Conservation (phyloP, 2,888 invertebrate species). For the Parnassius mnemosyne region DNA sequence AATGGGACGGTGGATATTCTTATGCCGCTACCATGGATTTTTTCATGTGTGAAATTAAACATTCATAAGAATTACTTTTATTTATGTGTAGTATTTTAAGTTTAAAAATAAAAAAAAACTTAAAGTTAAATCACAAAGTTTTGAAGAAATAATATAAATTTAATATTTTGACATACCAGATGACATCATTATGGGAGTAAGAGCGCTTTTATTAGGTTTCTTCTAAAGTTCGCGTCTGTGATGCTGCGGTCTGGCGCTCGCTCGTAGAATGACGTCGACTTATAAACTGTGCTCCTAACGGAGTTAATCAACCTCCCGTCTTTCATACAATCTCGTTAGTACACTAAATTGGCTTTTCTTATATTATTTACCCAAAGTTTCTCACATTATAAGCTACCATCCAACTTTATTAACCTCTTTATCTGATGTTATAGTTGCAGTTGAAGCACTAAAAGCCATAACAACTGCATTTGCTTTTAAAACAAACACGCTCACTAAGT, state of each 20-base stretch:
- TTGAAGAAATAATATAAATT: too few species aligned
- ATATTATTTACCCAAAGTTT: slow-evolving; percentile 51
- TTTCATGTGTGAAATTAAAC: too few species aligned
- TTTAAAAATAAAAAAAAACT: too few species aligned
- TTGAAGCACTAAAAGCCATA: slow-evolving; percentile 54
- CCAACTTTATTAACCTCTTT: slow-evolving; percentile 60
- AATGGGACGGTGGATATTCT: too few species aligned
- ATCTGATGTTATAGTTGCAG: slow-evolving; percentile 52
- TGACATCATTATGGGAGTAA: not conserved
- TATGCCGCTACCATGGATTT: too few species aligned
- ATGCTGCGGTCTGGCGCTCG: slow-evolving; percentile 47
- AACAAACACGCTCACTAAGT: slow-evolving; percentile 60
- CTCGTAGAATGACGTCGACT: slow-evolving; percentile 54
- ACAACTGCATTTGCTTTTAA: slow-evolving; percentile 63
- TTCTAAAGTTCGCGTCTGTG: slow-evolving; percentile 50
- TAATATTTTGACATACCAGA: too few species aligned
- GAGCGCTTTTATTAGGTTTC: slow-evolving; percentile 31
- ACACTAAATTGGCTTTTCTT: slow-evolving; percentile 68
- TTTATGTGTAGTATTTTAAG: too few species aligned
- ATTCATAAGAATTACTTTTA: too few species aligned
- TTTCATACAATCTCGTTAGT: slow-evolving; percentile 69
- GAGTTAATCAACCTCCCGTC: slow-evolving; percentile 66
- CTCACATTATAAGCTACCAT: slow-evolving; percentile 45
- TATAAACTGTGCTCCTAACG: slow-evolving; percentile 48
- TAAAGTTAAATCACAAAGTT: too few species aligned